Conservation (phyloP, 1,140 invertebrate genomes). For the Polypedilum pembai region DNA sequence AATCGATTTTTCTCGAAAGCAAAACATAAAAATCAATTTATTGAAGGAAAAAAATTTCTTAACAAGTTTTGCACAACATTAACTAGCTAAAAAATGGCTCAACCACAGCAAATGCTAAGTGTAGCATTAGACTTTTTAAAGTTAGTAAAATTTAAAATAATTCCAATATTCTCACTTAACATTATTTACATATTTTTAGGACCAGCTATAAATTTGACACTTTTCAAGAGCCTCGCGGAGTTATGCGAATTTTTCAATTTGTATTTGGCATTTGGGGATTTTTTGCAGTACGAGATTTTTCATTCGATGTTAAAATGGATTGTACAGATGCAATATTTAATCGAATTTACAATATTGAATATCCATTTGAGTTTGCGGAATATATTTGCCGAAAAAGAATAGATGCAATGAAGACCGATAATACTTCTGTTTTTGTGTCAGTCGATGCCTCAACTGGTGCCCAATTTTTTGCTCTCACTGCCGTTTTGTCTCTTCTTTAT, state of each 20-base stretch:
- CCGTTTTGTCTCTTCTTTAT: constrained; percentile 59
- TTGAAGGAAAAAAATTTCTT: not conserved
- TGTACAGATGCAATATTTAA: constrained; percentile 30
- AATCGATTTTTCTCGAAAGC: not conserved
- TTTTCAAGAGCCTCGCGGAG: constrained; percentile 52
- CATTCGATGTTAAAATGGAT: constrained; percentile 34
- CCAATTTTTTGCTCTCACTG: constrained; percentile 62
- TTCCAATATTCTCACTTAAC: not conserved
- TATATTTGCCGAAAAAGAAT: constrained; percentile 24
- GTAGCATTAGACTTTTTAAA: not conserved
- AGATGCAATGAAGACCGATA: constrained; percentile 29
- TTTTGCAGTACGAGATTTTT: constrained; percentile 49
- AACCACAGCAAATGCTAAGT: not conserved
- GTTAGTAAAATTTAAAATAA: not conserved
- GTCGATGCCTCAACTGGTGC: constrained; percentile 53
- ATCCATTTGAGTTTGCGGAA: constrained; percentile 37
- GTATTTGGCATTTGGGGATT: constrained; percentile 56
- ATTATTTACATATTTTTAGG: not conserved
- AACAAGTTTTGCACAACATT: not conserved
- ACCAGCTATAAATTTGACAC: constrained; percentile 33
- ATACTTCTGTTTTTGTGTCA: constrained; percentile 32
- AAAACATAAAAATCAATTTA: constrained; percentile 19
- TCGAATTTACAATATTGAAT: constrained; percentile 33
- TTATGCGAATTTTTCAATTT: constrained; percentile 53
- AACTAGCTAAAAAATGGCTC: not conserved